phyloP scores from a whole-genome alignment of 2,888 invertebrate genomes.

The Athalia cordata region DNA sequence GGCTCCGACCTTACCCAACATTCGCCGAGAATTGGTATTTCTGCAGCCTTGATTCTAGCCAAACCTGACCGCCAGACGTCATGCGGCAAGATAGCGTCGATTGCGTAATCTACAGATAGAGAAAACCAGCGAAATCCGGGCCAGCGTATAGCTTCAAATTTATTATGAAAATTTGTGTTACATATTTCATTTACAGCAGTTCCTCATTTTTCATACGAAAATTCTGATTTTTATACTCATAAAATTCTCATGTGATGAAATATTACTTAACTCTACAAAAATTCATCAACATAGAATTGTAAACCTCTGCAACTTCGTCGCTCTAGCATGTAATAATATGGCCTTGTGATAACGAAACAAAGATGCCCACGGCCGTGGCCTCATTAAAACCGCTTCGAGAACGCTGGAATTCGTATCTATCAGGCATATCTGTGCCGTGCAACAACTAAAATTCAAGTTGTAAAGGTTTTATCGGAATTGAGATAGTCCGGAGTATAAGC shows the following conservation, averaged over 20 bases:
- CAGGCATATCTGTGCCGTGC: neutral
- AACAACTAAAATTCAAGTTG: neutral
- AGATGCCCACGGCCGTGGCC: too few relatives aligned
- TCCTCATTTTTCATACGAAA: too few relatives aligned
- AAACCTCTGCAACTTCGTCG: too few relatives aligned
- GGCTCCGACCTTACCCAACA: constrained; percentile 64
- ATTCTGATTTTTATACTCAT: too few relatives aligned
- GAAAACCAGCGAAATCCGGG: neutral
- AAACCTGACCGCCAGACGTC: constrained; percentile 12
- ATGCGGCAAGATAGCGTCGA: neutral
- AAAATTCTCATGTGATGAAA: too few relatives aligned
- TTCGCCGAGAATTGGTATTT: neutral
- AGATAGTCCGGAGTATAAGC: constrained; percentile 20
- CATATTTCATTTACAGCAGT: too few relatives aligned
- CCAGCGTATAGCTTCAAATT: neutral
- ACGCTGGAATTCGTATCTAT: neutral
- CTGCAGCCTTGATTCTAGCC: neutral
- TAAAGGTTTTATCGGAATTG: constrained; percentile 26
- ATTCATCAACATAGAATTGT: too few relatives aligned
- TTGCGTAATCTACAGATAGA: neutral
- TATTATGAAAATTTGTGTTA: too few relatives aligned
- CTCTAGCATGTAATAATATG: too few relatives aligned
- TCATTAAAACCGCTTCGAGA: neutral
- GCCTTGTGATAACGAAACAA: too few relatives aligned
- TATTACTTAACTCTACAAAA: too few relatives aligned